Base-by-base conservation (phyloP, 2,797 vertebrate species). In the Sebastes paucispinis region DNA sequence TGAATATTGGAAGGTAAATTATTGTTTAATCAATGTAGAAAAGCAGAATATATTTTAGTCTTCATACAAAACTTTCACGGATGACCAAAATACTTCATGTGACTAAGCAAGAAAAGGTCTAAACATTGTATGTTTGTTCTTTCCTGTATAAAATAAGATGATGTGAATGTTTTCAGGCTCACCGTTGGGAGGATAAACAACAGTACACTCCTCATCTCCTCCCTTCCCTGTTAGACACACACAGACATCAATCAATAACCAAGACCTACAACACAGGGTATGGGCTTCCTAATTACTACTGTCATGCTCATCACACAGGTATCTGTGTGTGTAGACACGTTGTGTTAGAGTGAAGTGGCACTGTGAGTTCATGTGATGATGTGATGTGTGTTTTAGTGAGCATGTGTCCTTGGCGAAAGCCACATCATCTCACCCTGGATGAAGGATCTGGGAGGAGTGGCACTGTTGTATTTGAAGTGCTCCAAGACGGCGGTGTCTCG, bases 151-250 rank as follows among this genome's bases (percentile, higher is more conserved):
- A 57, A 77, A 12, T 6, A 7, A 47, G 1, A 5, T 13, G 13
- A 22, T 34, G 4, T 54, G 18, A 34, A 31, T 31, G 31, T 32
- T 3, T 67, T n/a, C n/a, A 27, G 12, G 57, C 96, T 97, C 95
- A 99, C 98, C 98, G 29, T 98, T 99, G 43, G 98, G 98, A 84
- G 98, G 98, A 89, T 99, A 99, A 87, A 98, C 96, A 76, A 99
- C 97, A 14, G 96, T 96, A 87, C 94, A 97, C 73, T 97, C 96
- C 89, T 98, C 97, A 66, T 96, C 89, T 81, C 96, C 97, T 0
- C 94, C 94, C 87, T 97, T 98, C 75, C 97, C 98, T 99, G 84
- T 67, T 60, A 89, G 87, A 88, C 73, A 88, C 3, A 88, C 2
- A 83, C 32, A 60, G 34, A 60, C 13, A 29, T 50, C 24, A 50